phyloP scores from a whole-genome alignment of 2,888 invertebrate genomes.

The Stenurella melanura region DNA sequence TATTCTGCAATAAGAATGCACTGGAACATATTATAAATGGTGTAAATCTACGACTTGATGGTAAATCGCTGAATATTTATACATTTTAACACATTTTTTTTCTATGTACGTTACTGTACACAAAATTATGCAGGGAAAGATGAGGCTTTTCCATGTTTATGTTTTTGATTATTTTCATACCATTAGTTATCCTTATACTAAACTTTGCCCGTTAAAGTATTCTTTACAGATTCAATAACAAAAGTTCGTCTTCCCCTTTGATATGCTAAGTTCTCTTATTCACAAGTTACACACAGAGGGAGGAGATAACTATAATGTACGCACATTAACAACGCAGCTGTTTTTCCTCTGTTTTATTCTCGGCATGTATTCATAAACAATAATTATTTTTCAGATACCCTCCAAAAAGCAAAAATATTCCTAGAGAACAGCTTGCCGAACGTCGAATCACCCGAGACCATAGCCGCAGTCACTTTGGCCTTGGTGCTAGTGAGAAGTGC shows the following conservation, averaged over 20 bases:
- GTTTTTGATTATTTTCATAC: not conserved
- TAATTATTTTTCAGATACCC: constrained; percentile 63
- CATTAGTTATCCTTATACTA: not conserved
- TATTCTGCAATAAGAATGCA: too few relatives aligned
- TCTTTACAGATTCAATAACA: constrained; percentile 18
- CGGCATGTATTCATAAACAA: not conserved
- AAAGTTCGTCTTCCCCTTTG: not conserved
- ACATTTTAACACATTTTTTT: too few relatives aligned
- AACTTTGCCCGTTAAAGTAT: not conserved
- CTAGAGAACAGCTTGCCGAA: constrained; percentile 77
- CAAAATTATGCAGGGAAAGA: too few relatives aligned
- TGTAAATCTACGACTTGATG: too few relatives aligned
- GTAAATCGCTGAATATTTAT: too few relatives aligned
- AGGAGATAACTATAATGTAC: not conserved
- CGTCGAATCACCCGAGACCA: constrained; percentile 76
- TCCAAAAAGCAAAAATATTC: constrained; percentile 76
- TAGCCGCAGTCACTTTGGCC: constrained; percentile 78
- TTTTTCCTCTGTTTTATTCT: too few relatives aligned
- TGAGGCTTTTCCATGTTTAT: not conserved
- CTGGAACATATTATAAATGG: too few relatives aligned
- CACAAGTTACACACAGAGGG: not conserved
- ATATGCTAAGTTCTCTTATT: not conserved
- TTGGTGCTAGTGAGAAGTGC: constrained; percentile 74
- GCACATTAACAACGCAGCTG: not conserved
- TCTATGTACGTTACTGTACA: too few relatives aligned